phyloP scores from a whole-genome alignment of 1,140 invertebrate genomes.

The Drosophila tropicalis region DNA sequence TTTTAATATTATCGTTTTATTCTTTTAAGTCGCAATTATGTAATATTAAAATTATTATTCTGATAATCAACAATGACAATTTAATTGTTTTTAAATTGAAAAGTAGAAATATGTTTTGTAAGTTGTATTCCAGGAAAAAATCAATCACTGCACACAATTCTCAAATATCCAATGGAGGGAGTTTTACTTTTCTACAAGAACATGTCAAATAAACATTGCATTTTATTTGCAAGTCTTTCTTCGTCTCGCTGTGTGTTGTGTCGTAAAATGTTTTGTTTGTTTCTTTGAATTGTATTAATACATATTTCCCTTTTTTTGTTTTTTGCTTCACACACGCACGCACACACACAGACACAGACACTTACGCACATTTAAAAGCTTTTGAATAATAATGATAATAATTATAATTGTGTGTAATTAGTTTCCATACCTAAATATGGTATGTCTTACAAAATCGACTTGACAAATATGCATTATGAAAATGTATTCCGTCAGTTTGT shows the following conservation, averaged over 20 bases:
- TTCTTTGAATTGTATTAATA: background rate
- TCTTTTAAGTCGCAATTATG: slow-evolving; percentile 72
- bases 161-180: slow-evolving; percentile 59
- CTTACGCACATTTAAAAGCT: slow-evolving; percentile 49
- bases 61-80: slow-evolving; percentile 81
- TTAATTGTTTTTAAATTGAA: slow-evolving; percentile 78
- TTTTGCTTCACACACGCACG: slow-evolving; percentile 8
- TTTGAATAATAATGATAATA: slow-evolving; percentile 40
- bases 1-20: slow-evolving; percentile 65
- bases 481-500: slow-evolving; percentile 1
- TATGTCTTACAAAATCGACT: slow-evolving; percentile 44
- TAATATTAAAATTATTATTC: slow-evolving; percentile 79
- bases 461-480: slow-evolving; percentile 6
- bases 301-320: slow-evolving; percentile 28
- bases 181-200: slow-evolving; percentile 64
- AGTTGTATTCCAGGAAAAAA: slow-evolving; percentile 70
- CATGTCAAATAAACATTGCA: slow-evolving; percentile 47
- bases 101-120: slow-evolving; percentile 66
- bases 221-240: slow-evolving; percentile 44
- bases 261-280: slow-evolving; percentile 8
- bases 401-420: slow-evolving; percentile 8
- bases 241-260: slow-evolving; percentile 22
- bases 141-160: slow-evolving; percentile 70
- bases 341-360: slow-evolving; percentile 16
- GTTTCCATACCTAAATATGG: background rate